These are phyloP conservation scores for Halcyon leucocephala DNA, from an alignment of 2,797 vertebrate species.

Conservation along the genomic window DNA sequence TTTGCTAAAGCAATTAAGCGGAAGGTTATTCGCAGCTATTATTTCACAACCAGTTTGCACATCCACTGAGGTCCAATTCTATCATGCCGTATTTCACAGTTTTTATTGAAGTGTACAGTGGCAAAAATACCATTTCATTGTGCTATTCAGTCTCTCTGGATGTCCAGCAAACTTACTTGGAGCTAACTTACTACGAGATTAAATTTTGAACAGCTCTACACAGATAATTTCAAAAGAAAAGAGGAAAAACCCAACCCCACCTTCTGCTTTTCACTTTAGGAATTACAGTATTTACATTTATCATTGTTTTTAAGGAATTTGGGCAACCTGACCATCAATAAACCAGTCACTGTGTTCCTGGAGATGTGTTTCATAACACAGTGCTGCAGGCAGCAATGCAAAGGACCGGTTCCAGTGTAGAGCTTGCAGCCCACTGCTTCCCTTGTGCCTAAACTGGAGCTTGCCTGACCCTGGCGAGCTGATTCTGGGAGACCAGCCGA, in stretches of 20 bases:
- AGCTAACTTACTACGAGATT: neutral
- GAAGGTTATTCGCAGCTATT: neutral
- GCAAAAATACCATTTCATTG: neutral
- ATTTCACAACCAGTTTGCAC: neutral
- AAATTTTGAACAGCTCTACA: neutral
- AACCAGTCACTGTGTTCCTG: neutral
- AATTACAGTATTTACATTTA: neutral
- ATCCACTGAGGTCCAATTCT: neutral
- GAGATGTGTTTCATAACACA: neutral
- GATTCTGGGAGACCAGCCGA: neutral
- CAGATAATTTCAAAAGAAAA: neutral
- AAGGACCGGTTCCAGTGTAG: accelerated
- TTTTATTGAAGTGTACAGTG: neutral
- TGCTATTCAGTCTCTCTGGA: neutral
- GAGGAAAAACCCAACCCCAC: neutral
- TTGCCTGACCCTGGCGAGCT: neutral
- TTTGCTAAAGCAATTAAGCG: neutral
- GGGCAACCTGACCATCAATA: neutral
- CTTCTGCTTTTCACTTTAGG: neutral
- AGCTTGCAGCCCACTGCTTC: neutral
- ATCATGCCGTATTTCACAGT: neutral
- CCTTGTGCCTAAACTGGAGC: neutral
- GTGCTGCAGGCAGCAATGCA: neutral
- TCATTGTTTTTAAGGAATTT: neutral
- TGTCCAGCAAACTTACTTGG: neutral